Evolutionary conservation across 1,140 invertebrate species (phyloP).

Genomic region (Scaptomyza hsui): DNA sequence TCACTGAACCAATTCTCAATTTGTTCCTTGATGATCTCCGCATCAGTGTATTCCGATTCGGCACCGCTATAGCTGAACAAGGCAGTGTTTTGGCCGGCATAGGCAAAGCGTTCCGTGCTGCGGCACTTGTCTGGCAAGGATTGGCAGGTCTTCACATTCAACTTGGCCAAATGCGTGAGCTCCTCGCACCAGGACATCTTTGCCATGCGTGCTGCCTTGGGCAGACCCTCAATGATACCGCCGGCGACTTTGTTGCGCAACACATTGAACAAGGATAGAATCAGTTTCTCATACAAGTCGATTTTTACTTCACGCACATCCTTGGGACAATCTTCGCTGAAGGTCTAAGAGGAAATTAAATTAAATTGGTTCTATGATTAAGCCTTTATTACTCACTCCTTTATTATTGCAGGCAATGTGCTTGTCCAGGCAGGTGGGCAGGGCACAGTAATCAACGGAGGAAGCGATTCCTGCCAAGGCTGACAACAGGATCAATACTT

Average conservation of each 20-base stretch:
- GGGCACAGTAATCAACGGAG: slow-evolving; percentile 55
- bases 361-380: no score
- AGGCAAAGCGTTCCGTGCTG: slow-evolving; percentile 65
- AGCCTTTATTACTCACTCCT: slow-evolving; percentile 38
- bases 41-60: slow-evolving; percentile 57
- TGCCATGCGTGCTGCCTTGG: slow-evolving; percentile 63
- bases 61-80: slow-evolving; percentile 63
- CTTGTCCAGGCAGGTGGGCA: slow-evolving; percentile 64
- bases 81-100: slow-evolving; percentile 63
- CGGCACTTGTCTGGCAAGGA: slow-evolving; percentile 61
- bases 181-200: slow-evolving; percentile 73
- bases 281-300: slow-evolving; percentile 47
- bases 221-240: slow-evolving; percentile 42
- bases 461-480: neutral
- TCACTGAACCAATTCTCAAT: slow-evolving; percentile 65
- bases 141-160: slow-evolving; percentile 56
- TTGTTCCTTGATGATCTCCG: slow-evolving; percentile 57
- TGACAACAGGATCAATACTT: slow-evolving; percentile 15
- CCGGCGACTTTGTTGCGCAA: slow-evolving; percentile 63
- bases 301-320: slow-evolving; percentile 51
- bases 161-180: slow-evolving; percentile 46
- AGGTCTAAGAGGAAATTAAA: slow-evolving; percentile 28
- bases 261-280: slow-evolving; percentile 57
- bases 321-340: slow-evolving; percentile 52
- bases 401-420: slow-evolving; percentile 68